Percentiles rank a stretch among this genome's conserved stretches.
phyloP scores from a whole-genome alignment of 1,140 invertebrate genomes.

The Drosophila hydei region DNA sequence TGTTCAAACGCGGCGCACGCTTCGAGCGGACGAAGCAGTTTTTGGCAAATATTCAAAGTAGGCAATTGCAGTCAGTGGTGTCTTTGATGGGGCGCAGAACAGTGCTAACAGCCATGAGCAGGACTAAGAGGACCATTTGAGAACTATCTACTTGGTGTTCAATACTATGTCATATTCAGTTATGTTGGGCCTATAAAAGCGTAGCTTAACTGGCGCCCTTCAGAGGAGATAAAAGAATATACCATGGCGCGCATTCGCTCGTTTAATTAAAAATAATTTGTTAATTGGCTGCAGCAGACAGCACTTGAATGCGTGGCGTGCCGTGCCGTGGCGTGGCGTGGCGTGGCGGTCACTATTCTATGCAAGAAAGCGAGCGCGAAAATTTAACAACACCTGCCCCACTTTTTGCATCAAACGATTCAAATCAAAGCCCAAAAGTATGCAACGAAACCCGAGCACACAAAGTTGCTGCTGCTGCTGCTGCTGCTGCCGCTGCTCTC shows the following conservation, averaged over 20 bases:
- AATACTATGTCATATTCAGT: constrained; percentile 13
- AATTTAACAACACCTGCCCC: constrained; percentile 37
- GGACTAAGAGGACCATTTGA: constrained; percentile 3
- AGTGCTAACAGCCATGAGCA: constrained; percentile 3
- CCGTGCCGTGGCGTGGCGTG: not conserved
- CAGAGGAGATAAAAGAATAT: not conserved
- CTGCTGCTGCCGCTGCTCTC: constrained; percentile 14
- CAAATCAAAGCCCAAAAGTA: constrained; percentile 63
- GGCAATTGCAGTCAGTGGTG: constrained; percentile 14
- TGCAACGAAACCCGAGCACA: constrained; percentile 46
- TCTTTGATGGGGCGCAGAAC: not conserved
- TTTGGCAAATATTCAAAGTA: constrained; percentile 17
- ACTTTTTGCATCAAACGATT: constrained; percentile 39
- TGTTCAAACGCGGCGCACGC: constrained; percentile 65
- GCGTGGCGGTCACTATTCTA: constrained; percentile 2
- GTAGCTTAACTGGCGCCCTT: constrained; percentile 12
- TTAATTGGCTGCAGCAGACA: constrained; percentile 56
- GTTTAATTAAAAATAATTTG: constrained; percentile 66
- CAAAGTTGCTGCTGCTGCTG: constrained; percentile 38
- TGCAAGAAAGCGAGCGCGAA: no score
- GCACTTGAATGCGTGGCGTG: constrained; percentile 25
- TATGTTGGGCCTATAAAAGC: no score
- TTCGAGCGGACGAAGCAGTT: constrained; percentile 47
- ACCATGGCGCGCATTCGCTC: constrained; percentile 49
- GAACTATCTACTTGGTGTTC: constrained; percentile 10